phyloP scores from a whole-genome alignment of 1,140 invertebrate genomes.

The Chironomus striatipennis region DNA sequence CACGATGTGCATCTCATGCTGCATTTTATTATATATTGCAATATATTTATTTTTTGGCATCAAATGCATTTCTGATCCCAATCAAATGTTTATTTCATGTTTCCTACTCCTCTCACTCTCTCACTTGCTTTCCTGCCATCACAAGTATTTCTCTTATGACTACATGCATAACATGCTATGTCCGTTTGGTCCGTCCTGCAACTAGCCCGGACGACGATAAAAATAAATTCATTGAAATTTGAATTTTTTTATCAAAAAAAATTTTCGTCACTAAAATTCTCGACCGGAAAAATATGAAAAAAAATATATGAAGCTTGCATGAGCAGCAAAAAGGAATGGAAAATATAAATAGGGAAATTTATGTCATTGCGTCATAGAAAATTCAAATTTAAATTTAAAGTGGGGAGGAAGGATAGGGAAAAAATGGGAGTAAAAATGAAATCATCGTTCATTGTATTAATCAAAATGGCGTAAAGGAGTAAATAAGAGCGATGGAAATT shows the following conservation, averaged over 20 bases:
- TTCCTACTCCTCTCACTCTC: neutral
- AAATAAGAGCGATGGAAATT: too few relatives aligned
- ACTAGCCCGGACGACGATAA: neutral
- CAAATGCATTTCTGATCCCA: constrained; percentile 12
- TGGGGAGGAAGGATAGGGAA: neutral
- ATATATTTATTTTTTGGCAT: constrained; percentile 14
- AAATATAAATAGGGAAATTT: neutral
- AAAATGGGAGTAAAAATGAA: neutral
- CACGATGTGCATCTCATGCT: neutral
- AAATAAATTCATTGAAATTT: constrained; percentile 15
- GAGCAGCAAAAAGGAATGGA: neutral
- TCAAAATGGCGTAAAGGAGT: neutral
- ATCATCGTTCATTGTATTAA: constrained; percentile 7
- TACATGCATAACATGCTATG: too few relatives aligned
- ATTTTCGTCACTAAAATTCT: neutral
- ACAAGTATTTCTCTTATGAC: neutral
- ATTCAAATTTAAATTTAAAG: neutral
- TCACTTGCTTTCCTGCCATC: neutral
- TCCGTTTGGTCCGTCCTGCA: neutral
- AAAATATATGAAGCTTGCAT: neutral
- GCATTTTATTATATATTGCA: neutral
- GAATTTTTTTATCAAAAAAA: neutral
- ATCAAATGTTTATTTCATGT: constrained; percentile 6
- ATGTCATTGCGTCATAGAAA: constrained; percentile 12
- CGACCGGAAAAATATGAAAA: neutral